Evolutionary conservation across 1,140 invertebrate species (phyloP).

Genomic region (Tetraneura akinire): DNA sequence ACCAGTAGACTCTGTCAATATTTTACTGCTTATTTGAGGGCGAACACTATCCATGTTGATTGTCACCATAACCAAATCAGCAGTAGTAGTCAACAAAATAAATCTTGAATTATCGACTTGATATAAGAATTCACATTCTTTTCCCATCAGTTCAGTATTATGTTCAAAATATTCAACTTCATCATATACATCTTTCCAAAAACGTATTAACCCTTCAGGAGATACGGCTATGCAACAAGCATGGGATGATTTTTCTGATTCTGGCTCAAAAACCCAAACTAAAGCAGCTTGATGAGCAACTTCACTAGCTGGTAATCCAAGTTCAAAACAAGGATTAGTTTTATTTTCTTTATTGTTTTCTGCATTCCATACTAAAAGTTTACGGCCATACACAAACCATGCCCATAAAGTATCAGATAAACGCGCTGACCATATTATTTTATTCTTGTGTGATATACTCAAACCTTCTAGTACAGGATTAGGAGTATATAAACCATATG

Average conservation of each 20-base stretch:
- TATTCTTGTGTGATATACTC: constrained; percentile 35
- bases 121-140: constrained; percentile 71
- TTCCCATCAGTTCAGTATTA: constrained; percentile 73
- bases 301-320: constrained; percentile 89
- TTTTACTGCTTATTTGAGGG: constrained; percentile 59
- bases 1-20: constrained; percentile 46
- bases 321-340: constrained; percentile 72
- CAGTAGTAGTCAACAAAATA: constrained; percentile 87
- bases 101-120: constrained; percentile 73
- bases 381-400: constrained; percentile 84
- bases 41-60: constrained; percentile 63
- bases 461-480: constrained; percentile 45
- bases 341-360: constrained; percentile 54
- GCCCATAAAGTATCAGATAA: constrained; percentile 72
- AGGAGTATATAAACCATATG: constrained; percentile 39
- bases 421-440: constrained; percentile 56
- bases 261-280: constrained; percentile 74
- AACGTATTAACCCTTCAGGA: constrained; percentile 87
- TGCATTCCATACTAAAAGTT: constrained; percentile 81
- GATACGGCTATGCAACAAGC: constrained; percentile 81
- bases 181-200: constrained; percentile 87
- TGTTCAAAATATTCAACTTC: constrained; percentile 82
- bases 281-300: constrained; percentile 86
- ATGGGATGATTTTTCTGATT: constrained; percentile 60
- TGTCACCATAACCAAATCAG: constrained; percentile 79